Base-by-base conservation (phyloP, 2,113 vertebrate species). In the Panurus biarmicus region DNA sequence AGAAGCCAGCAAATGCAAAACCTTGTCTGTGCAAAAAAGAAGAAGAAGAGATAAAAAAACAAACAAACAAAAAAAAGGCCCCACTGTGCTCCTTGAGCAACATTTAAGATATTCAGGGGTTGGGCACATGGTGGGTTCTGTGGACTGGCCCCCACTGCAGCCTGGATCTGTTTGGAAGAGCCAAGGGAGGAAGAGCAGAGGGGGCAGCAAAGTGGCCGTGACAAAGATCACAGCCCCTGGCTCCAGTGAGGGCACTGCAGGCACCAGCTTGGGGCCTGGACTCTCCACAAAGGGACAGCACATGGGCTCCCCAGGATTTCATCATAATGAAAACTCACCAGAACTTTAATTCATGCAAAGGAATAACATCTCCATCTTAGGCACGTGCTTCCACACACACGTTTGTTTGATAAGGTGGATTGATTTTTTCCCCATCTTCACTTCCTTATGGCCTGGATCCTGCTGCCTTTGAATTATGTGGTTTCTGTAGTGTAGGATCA, bases 171-270 rank as follows among this genome's bases (percentile, higher is more conserved):
- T 67, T 54, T 2, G 0, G 26, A 45, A 60, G 29, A 72, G 48
- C 21, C 58, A 51, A 75, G 44, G 25, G 47, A 74, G 18, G 29
- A 26, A 35, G 40, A 61, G 28, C 38, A 21, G 13, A 20, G 56
- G 60, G 28, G 61, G 14, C 83, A 35, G 19, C 0, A 2, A 80
- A 47, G 35, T 1, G 10, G 13, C 33, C 0, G 0, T 40, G 50
- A 48, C 29, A 51, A 44, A 58, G 62, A 61, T 22, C 36, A 38
- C 67, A 61, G 61, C 7, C 29, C 14, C 3, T 4, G 51, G 66
- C 45, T 2, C 1, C 48, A 40, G 24, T 0, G 2, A 76, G n/a
- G 38, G 78, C 23, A 51, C 38, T 0, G 0, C 36, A 57, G 47
- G 14, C n/a, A 67, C 15, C 71, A 57, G 40, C 22, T 11, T n/a